Conservation (phyloP, 2,113 vertebrate genomes). For the Piaya cayana region DNA sequence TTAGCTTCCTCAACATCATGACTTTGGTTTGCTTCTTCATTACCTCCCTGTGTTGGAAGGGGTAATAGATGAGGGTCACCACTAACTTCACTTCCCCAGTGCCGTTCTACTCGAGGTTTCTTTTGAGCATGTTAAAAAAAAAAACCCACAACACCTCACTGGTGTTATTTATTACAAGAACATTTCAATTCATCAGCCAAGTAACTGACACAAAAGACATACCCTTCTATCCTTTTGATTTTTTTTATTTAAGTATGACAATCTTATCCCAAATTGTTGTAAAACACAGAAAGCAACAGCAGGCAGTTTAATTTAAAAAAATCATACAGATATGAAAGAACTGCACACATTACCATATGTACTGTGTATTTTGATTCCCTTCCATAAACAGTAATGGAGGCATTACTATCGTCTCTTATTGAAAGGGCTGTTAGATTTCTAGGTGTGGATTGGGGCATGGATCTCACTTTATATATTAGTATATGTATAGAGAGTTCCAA, state of each 20-base stretch:
- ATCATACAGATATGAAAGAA: background rate
- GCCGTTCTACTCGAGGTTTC: conserved; percentile 77
- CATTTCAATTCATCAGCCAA: background rate
- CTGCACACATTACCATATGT: background rate
- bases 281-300: background rate
- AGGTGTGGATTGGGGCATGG: background rate
- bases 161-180: background rate
- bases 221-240: background rate
- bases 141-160: background rate
- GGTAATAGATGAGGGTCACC: background rate
- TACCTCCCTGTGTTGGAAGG: background rate
- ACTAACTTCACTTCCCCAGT: conserved; percentile 59
- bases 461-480: background rate
- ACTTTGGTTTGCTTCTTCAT: conserved; percentile 21
- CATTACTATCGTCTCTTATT: background rate
- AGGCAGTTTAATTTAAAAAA: background rate
- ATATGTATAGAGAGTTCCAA: background rate
- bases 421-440: background rate
- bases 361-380: background rate
- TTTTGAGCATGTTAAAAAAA: conserved; percentile 13
- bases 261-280: background rate
- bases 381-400: background rate
- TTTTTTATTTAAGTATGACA: background rate
- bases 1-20: conserved; percentile 8
- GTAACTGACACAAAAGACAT: background rate